phyloP scores from a whole-genome alignment of 2,113 vertebrate genomes.

The Thalassoma bifasciatum region DNA sequence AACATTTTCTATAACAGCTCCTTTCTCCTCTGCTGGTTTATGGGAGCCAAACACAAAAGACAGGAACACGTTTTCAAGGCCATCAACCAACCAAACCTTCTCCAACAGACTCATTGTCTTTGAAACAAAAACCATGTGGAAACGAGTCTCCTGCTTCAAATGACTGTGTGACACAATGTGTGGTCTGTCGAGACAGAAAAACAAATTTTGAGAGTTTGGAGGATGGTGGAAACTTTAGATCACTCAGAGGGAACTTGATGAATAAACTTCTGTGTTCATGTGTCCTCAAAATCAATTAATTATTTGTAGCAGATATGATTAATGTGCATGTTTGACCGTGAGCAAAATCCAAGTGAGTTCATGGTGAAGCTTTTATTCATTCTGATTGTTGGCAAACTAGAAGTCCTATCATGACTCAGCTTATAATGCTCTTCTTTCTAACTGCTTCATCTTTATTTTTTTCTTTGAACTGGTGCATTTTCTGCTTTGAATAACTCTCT shows the following conservation, averaged over 20 bases:
- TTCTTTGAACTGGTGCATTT: no score
- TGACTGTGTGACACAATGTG: not conserved
- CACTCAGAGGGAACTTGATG: not conserved
- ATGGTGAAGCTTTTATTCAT: no score
- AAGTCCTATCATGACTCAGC: no score
- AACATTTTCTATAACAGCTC: constrained; percentile 36
- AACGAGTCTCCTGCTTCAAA: constrained; percentile 8
- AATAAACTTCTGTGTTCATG: no score
- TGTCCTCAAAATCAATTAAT: no score
- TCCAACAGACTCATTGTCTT: constrained; percentile 31
- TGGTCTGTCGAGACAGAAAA: not conserved
- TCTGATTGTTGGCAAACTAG: no score
- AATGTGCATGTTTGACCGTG: no score
- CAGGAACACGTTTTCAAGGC: constrained; percentile 48
- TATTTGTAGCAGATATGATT: no score
- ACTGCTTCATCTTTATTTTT: no score
- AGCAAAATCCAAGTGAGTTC: no score
- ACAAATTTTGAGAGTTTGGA: not conserved
- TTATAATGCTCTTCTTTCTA: no score
- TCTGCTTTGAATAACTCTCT: no score
- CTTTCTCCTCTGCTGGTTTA: constrained; percentile 50
- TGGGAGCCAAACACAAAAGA: constrained; percentile 43
- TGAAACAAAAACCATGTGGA: constrained; percentile 15
- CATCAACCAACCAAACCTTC: constrained; percentile 13
- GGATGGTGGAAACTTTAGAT: constrained; percentile 12